These are phyloP conservation scores for Leptothorax acervorum DNA, from an alignment of 2,888 invertebrate species.

Conservation along the genomic window DNA sequence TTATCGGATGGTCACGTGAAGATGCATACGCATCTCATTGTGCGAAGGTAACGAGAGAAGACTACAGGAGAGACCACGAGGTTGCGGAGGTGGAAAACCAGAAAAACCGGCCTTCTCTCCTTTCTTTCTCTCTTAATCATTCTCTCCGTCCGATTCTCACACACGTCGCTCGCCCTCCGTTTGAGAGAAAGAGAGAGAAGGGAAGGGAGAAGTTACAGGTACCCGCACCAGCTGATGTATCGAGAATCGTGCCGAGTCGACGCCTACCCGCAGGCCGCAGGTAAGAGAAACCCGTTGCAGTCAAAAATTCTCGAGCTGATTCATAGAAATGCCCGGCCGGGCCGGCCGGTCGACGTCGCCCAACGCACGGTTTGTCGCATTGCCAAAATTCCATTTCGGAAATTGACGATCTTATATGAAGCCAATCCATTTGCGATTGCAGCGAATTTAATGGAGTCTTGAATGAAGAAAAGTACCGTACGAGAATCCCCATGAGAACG, in stretches of 20 bases:
- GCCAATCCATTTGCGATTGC: background rate
- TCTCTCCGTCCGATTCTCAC: conserved; percentile 57
- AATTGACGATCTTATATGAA: background rate
- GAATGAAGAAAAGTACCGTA: background rate
- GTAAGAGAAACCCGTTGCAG: conserved; percentile 72
- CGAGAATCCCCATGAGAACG: background rate
- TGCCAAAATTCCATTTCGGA: conserved; percentile 22
- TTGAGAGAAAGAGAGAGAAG: conserved; percentile 3
- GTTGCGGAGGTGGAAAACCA: conserved; percentile 78
- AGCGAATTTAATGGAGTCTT: background rate
- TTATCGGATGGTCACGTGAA: conserved; percentile 14
- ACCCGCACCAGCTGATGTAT: conserved; percentile 74
- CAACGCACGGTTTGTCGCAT: background rate
- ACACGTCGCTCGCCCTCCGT: conserved; percentile 21
- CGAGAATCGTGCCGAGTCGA: conserved; percentile 75
- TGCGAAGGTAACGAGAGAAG: conserved; percentile 58
- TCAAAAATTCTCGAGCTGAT: conserved; percentile 68
- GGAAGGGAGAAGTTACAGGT: conserved; percentile 65
- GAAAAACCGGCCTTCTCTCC: conserved; percentile 83
- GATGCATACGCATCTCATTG: conserved; percentile 45
- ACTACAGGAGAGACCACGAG: conserved; percentile 53
- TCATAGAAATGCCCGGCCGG: conserved; percentile 55
- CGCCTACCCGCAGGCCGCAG: conserved; percentile 71
- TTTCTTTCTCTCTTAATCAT: conserved; percentile 69
- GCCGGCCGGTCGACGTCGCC: background rate